These are phyloP conservation scores for Sitta europaea DNA, from an alignment of 2,113 vertebrate species.

Conservation along the genomic window DNA sequence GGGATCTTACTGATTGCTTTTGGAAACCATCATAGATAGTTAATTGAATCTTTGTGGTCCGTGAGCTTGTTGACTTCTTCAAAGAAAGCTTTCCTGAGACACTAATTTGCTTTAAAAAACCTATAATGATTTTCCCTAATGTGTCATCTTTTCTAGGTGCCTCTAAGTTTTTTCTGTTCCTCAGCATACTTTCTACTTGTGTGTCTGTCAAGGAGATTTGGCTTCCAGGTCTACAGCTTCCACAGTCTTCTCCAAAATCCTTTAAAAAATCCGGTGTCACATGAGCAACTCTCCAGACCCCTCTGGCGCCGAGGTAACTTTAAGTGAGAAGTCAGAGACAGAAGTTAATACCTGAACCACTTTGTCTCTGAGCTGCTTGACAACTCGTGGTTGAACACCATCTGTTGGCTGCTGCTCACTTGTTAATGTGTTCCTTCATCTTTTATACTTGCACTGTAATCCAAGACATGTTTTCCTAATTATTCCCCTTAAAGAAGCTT, in stretches of 20 bases:
- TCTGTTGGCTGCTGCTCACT: not conserved
- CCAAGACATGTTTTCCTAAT: not conserved
- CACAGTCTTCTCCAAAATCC: not conserved
- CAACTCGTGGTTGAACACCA: not conserved
- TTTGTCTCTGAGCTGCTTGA: not conserved
- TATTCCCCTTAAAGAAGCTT: not conserved
- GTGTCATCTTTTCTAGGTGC: not conserved
- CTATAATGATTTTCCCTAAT: not conserved
- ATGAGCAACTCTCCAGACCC: not conserved
- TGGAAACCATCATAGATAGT: not conserved
- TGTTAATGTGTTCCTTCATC: not conserved
- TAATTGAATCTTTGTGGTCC: not conserved
- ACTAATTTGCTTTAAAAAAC: not conserved
- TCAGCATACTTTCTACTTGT: not conserved
- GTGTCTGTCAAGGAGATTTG: not conserved
- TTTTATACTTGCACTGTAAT: not conserved
- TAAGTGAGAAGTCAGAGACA: not conserved
- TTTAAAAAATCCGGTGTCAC: not conserved
- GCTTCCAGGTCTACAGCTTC: not conserved
- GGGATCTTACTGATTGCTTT: not conserved
- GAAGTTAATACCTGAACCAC: not conserved
- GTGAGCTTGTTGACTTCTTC: not conserved
- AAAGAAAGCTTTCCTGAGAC: not conserved
- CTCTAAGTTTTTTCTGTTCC: not conserved
- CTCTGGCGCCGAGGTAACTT: fast-evolving